These are phyloP conservation scores for Cerceris ruficornis DNA, from an alignment of 2,888 invertebrate genomes.

Conservation along the genomic window DNA sequence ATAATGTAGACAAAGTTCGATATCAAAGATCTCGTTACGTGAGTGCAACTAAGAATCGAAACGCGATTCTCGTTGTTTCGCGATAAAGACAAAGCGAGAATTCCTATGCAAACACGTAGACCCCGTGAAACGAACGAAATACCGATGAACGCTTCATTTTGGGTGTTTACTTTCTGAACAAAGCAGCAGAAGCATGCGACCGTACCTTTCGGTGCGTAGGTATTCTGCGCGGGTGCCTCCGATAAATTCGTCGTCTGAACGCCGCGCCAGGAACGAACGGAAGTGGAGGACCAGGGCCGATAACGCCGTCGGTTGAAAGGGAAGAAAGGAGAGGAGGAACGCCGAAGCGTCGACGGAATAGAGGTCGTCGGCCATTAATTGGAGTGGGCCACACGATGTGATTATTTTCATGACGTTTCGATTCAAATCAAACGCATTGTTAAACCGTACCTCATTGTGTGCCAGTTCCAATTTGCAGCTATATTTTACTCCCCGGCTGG, in stretches of 20 bases:
- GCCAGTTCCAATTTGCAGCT: constrained; percentile 69
- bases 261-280: constrained; percentile 5
- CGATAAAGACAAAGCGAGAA: background rate
- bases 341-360: constrained; percentile 19
- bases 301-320: constrained; percentile 37
- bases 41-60: too few species aligned
- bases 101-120: background rate
- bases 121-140: background rate
- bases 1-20: too few species aligned
- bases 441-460: constrained; percentile 70
- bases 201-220: constrained; percentile 42
- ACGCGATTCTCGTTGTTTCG: background rate
- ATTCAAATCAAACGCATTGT: constrained; percentile 75
- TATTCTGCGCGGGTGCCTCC: constrained; percentile 65
- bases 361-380: constrained; percentile 69
- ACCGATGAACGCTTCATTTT: constrained; percentile 52
- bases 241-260: constrained; percentile 68
- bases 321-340: background rate
- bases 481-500: constrained; percentile 56
- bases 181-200: constrained; percentile 41
- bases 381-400: constrained; percentile 70
- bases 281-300: constrained; percentile 25
- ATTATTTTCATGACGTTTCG: constrained; percentile 77
- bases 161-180: constrained; percentile 53
- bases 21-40: too few species aligned